Evolutionary conservation across 1,140 invertebrate genomes (phyloP), one percentile per base, ranked within the genome.

Genomic region (Zeugodacus cucurbitae): DNA sequence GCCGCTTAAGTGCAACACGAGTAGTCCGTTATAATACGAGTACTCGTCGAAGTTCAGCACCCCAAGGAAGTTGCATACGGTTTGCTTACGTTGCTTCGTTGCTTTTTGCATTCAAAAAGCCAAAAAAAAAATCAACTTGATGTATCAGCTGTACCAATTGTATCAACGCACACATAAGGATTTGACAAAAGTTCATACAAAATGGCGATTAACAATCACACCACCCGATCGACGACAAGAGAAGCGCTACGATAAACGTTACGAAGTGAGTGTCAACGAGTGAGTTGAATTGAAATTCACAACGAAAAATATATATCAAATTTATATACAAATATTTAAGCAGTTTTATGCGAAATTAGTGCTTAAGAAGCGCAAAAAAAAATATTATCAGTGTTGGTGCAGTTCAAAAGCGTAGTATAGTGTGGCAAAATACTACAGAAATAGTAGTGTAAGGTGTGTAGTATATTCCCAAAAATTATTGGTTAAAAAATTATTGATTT

Each of bases 201-300:
- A 82, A 82, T 82, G 74, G 74, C 74, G 74, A 82, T 26, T 82
- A 82, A 82, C 48, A 82, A n/a, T n/a, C n/a, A 48, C 74, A 82
- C 74, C 74, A 82, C 74, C 74, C 74, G 74, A 82, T 82, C 74
- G 74, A 82, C 74, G 74, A 26, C 74, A 54, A 82, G 74, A 82
- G 74, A 82, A 29, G 74, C 74, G 74, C 22, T 82, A 82, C 74
- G 74, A 82, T 82, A 82, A 82, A 34, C 26, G n/a, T 26, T n/a
- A 48, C 41, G 17, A 82, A n/a, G 74, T 48, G 22, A 82, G 41
- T 82, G 74, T 48, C 17, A 48, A 3, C 17, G 44, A 48, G 74
- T 82, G 74, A 82, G 14, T 54, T 54, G 10, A 54, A n/a, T n/a
- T n/a, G 14, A 54, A 54, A 54, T 20, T 26, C 26, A 29, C 64